Evolutionary conservation across 1,140 invertebrate genomes (phyloP), one percentile per base, ranked within the genome.

Genomic region (Brachionus koreanus): DNA sequence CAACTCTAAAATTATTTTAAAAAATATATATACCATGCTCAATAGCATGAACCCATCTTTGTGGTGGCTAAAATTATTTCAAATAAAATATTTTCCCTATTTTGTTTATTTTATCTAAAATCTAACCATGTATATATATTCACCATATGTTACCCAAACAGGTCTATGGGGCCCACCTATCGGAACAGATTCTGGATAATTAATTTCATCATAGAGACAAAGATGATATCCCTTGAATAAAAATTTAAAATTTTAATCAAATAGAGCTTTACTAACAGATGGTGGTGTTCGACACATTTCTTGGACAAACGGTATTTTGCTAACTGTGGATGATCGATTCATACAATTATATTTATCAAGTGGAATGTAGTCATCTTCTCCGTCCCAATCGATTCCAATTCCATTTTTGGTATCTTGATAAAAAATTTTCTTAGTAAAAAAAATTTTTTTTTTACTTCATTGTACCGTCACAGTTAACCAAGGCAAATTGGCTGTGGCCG

Each of bases 111-210:
- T n/a, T 7, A 5, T 37, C n/a, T 61, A 29, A 16, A 23, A 49
- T 57, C 6, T 49, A 37, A 77, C 75, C 75, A 77, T 77, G 35
- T 77, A 77, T n/a, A 25, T 13, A 23, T 77, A 77, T 61, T 77
- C 75, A n/a, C 75, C 75, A 77, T 77, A 77, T 37, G 75, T 77
- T 23, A 77, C 75, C 75, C 75, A 77, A 37, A 77, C 75, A 46
- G 75, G 75, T 57, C 75, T 43, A 77, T 77, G 75, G 5, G 75
- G 75, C 2, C 75, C 75, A 12, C 75, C 52, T 7, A 61, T 77
- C 5, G 75, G 75, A 29, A 77, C 75, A 37, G 46, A 46, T 61
- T 77, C 75, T 7, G 46, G 46, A 61, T 77, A 77, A 0, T 25
- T 61, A 12, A 77, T 77, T 37, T 19, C 29, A 19, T 77, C 75